Conservation (phyloP, 2,113 vertebrate genomes). For the Odontophorus gujanensis region DNA sequence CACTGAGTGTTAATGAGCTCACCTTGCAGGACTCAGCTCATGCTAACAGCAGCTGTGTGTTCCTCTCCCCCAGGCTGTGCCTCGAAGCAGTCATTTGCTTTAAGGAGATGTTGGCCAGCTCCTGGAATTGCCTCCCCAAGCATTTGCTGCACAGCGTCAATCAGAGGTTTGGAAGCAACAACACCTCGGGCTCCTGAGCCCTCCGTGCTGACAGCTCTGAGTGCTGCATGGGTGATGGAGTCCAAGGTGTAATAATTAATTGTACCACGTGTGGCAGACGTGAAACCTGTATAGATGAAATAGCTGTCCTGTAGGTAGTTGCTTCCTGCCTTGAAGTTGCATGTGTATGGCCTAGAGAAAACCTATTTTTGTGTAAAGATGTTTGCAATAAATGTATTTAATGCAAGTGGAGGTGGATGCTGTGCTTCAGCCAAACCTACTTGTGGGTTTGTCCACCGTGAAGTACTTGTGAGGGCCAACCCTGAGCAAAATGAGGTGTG, state of each 20-base stretch:
- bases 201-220: background rate
- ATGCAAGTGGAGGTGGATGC: conserved; percentile 35
- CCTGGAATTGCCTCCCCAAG: conserved; percentile 93
- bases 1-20: fast-evolving
- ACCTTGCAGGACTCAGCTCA: fast-evolving
- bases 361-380: conserved; percentile 81
- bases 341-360: conserved; percentile 84
- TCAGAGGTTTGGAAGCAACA: conserved; percentile 85
- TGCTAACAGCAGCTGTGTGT: fast-evolving
- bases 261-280: background rate
- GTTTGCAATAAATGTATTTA: conserved; percentile 80
- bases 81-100: conserved; percentile 89
- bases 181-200: conserved; percentile 88
- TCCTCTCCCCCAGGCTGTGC: conserved; percentile 83
- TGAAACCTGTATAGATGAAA: background rate
- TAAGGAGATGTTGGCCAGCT: conserved; percentile 84
- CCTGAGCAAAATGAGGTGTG: fast-evolving
- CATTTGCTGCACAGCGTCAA: conserved; percentile 89
- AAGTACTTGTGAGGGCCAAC: fast-evolving
- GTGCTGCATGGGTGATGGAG: conserved; percentile 6
- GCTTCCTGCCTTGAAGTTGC: conserved; percentile 71
- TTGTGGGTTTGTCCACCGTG: background rate
- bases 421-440: background rate
- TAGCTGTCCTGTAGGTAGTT: conserved; percentile 50
- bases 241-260: background rate